A percentile compares a stretch with the other conserved stretches of the same genome.
Conservation (phyloP, 2,113 vertebrate genomes). For the Nothoprocta perdicaria region DNA sequence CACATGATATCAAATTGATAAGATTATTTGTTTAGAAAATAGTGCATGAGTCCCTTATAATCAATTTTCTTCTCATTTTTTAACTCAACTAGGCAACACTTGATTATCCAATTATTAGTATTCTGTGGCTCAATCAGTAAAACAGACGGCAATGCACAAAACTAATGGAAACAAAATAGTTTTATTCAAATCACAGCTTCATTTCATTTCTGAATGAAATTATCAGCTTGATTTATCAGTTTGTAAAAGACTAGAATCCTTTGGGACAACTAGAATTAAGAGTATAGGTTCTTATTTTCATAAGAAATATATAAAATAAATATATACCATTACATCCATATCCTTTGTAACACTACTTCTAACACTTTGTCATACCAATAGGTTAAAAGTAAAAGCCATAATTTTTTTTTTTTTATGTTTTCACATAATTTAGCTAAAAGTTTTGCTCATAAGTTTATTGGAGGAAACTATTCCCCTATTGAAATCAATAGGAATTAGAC, state of each 20-base stretch:
- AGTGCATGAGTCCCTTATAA: background rate
- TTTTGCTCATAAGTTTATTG: background rate
- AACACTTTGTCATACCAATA: background rate
- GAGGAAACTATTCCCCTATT: background rate
- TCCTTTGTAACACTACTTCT: background rate
- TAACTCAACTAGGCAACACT: background rate
- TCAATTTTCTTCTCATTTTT: background rate
- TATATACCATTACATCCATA: fast-evolving
- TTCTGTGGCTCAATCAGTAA: background rate
- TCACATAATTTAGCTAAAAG: background rate
- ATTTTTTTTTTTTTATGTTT: background rate
- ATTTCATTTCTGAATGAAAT: background rate
- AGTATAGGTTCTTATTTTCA: background rate
- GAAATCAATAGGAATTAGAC: background rate
- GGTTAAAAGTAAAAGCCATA: background rate
- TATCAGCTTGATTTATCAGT: background rate
- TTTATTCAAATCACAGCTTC: background rate
- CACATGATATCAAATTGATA: background rate
- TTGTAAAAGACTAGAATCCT: background rate
- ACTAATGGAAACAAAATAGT: background rate
- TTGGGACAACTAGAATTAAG: background rate
- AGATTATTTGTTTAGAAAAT: background rate
- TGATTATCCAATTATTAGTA: background rate
- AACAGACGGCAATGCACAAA: background rate
- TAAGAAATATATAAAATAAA: background rate